Base-by-base conservation (phyloP, 2,797 vertebrate genomes). In the Sebastes matsubarae region DNA sequence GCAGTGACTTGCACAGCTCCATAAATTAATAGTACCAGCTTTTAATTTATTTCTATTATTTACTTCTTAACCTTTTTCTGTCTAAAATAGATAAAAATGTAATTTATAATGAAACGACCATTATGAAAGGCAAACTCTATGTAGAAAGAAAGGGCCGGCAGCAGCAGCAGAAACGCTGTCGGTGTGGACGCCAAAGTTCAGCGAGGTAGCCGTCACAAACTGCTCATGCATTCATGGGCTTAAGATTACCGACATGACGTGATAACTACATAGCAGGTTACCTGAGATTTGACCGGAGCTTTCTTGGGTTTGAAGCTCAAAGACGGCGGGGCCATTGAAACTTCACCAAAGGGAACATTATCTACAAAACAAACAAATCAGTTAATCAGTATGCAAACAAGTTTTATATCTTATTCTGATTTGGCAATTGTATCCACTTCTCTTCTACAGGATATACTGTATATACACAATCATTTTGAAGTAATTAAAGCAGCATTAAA, bases 261-360 rank as follows among this genome's bases (percentile, higher is more conserved):
- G 38, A 68, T 67, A 3, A 63, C 12, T 32, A 7, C 6, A 50
- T 0, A 1, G 57, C 5, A 59, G 52, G 5, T 83, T 91, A 99
- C 98, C 97, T 96, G 94, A 74, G 92, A 1, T 5, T 90, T 91
- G 0, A 77, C 54, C 0, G 14, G 27, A 9, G 67, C 92, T 67
- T 95, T 97, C 71, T 80, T 96, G 80, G 98, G 98, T 93, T 96
- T 97, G 2, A 80, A 89, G 0, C 94, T 97, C 72, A 99, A 89
- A 69, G 91, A 89, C 0, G 98, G 98, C 0, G 98, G 98, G 46
- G 96, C 96, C 82, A 96, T 92, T 6, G 93, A 93, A n/a, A 99
- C 97, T 36, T 99, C 98, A 11, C 98, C 98, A 4, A 99, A 99
- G 0, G 93, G 79, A 79, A 99, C 95, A 0, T 88, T 58, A 89